Conservation (phyloP, 2,888 invertebrate genomes). For the Perizoma flavofasciatum region DNA sequence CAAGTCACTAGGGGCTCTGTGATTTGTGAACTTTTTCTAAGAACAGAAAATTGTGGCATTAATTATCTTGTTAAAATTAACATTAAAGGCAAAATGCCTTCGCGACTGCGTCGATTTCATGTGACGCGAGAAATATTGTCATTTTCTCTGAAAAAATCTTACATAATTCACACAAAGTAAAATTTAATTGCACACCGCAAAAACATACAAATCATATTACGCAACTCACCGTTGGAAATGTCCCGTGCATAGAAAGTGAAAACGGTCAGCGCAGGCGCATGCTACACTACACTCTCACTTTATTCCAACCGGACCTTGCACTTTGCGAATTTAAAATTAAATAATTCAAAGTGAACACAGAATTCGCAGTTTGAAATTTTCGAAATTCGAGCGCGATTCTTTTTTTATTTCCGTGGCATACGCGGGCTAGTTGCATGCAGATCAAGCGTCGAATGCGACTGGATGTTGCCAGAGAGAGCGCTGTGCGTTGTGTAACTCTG, state of each 20-base stretch:
- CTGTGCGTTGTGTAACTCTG: slow-evolving; percentile 47
- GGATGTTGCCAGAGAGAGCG: slow-evolving; percentile 43
- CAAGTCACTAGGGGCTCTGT: no score
- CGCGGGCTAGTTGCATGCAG: slow-evolving; percentile 42
- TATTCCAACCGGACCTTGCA: slow-evolving; percentile 62
- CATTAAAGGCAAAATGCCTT: no score
- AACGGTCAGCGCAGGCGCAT: slow-evolving; percentile 66
- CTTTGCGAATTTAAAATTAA: slow-evolving; percentile 34
- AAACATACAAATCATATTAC: slow-evolving; percentile 48
- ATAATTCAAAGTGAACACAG: slow-evolving; percentile 31
- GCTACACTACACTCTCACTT: slow-evolving; percentile 62
- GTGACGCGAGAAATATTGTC: no score
- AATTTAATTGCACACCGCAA: slow-evolving; percentile 27
- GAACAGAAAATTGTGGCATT: no score
- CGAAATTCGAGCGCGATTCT: slow-evolving; percentile 55
- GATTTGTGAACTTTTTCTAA: no score
- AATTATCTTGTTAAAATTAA: no score
- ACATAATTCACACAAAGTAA: slow-evolving; percentile 4
- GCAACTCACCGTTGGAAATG: slow-evolving; percentile 67
- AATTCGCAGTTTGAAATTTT: slow-evolving; percentile 51
- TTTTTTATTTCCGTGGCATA: slow-evolving; percentile 34
- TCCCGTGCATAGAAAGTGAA: slow-evolving; percentile 78
- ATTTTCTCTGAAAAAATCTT: background rate
- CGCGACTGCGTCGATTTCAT: no score
- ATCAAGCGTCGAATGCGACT: slow-evolving; percentile 67